phyloP scores from a whole-genome alignment of 2,888 invertebrate genomes.

The Mythimna impura region DNA sequence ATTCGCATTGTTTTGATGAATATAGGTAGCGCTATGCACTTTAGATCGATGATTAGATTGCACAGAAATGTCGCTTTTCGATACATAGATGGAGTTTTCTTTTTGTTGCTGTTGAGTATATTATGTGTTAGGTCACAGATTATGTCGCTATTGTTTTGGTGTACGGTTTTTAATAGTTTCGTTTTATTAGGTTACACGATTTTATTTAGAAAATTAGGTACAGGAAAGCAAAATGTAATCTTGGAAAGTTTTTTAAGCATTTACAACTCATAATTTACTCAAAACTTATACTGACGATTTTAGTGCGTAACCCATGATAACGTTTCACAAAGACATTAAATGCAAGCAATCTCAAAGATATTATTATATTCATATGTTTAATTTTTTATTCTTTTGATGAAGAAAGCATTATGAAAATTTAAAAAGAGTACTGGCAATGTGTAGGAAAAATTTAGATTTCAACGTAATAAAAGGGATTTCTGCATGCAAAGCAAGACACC shows the following conservation, averaged over 20 bases:
- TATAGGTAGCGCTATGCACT: conserved; percentile 81
- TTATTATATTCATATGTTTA: neutral
- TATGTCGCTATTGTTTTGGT: conserved; percentile 29
- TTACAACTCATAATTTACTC: conserved; percentile 55
- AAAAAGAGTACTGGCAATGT: neutral
- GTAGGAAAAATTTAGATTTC: conserved; percentile 8
- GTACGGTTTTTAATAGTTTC: neutral
- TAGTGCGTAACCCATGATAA: conserved; percentile 54
- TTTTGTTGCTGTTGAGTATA: conserved; percentile 56
- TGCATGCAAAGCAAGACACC: conserved; percentile 74
- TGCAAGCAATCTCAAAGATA: conserved; percentile 1
- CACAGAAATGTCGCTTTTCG: conserved; percentile 73
- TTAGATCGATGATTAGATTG: conserved; percentile 81
- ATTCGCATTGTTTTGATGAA: conserved; percentile 73
- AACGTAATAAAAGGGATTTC: conserved; percentile 40
- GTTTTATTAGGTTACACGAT: neutral
- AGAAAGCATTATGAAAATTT: neutral
- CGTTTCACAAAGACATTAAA: conserved; percentile 61
- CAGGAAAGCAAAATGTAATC: neutral
- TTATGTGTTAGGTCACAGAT: conserved; percentile 42
- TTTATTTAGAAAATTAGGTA: neutral
- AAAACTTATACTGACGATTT: conserved; percentile 46
- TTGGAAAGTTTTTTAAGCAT: conserved; percentile 31
- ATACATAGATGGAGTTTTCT: conserved; percentile 60
- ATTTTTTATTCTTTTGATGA: neutral